Percentiles rank a stretch among this genome's conserved stretches.
These are phyloP conservation scores for Mythimna albipuncta DNA, from an alignment of 2,888 invertebrate genomes.

Conservation along the genomic window DNA sequence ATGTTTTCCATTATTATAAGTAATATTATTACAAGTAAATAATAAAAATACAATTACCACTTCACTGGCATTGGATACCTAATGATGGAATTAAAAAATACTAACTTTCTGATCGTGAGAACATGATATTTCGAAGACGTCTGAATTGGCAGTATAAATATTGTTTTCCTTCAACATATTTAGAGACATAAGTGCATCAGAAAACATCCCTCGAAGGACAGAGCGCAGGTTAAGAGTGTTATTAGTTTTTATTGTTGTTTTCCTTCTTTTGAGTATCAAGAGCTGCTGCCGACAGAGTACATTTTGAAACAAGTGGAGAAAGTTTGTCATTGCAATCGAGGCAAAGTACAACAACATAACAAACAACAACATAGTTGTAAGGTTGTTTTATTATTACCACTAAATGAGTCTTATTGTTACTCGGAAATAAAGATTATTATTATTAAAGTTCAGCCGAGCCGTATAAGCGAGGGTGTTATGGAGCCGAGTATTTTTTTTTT, in stretches of 20 bases:
- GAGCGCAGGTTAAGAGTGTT: background rate
- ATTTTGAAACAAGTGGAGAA: too few relatives aligned
- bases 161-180: background rate
- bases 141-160: background rate
- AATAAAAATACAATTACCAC: too few relatives aligned
- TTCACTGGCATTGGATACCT: background rate
- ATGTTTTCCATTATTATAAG: background rate
- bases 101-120: background rate
- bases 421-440: too few relatives aligned
- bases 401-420: too few relatives aligned
- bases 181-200: background rate
- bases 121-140: background rate
- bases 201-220: background rate
- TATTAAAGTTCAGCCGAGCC: too few relatives aligned
- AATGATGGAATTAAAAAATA: background rate
- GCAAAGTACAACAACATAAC: too few relatives aligned
- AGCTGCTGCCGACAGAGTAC: too few relatives aligned
- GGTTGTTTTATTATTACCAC: too few relatives aligned
- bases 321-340: too few relatives aligned
- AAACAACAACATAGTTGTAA: too few relatives aligned
- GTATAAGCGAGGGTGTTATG: too few relatives aligned
- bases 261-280: background rate
- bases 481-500: too few relatives aligned
- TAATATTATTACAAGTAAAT: background rate
- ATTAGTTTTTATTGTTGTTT: background rate